Conservation (phyloP, 2,888 invertebrate species). For the Prosapia bicincta region DNA sequence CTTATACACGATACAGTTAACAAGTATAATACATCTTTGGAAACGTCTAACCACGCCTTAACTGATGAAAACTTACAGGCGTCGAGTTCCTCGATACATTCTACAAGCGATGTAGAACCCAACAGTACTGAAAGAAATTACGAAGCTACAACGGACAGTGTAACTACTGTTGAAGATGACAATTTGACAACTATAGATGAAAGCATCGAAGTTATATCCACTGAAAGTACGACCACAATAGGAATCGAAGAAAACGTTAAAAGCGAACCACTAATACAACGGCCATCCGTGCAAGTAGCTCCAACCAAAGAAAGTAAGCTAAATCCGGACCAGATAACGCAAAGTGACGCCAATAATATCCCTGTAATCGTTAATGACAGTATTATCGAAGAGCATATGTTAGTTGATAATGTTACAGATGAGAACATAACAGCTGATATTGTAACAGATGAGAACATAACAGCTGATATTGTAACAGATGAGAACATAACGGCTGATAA, state of each 20-base stretch:
- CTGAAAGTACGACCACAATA: neutral
- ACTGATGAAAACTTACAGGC: neutral
- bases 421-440: neutral
- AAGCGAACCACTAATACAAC: neutral
- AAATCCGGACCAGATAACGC: constrained; percentile 33
- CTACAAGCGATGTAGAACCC: neutral
- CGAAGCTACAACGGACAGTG: neutral
- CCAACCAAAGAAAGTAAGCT: constrained; percentile 36
- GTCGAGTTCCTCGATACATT: neutral
- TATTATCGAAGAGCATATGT: neutral
- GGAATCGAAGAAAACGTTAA: neutral
- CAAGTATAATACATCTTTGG: neutral
- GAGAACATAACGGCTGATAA: too few species aligned
- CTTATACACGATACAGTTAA: neutral
- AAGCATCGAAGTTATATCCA: neutral
- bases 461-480: too few species aligned
- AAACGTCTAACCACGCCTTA: neutral
- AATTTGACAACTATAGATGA: constrained; percentile 8
- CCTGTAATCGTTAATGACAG: neutral
- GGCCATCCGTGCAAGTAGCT: neutral
- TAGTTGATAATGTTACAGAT: neutral
- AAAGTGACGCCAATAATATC: neutral
- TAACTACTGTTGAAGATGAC: constrained; percentile 11
- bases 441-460: neutral
- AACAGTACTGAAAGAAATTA: neutral